Conservation (phyloP, 1,140 invertebrate species). For the Cydia fagiglandana region DNA sequence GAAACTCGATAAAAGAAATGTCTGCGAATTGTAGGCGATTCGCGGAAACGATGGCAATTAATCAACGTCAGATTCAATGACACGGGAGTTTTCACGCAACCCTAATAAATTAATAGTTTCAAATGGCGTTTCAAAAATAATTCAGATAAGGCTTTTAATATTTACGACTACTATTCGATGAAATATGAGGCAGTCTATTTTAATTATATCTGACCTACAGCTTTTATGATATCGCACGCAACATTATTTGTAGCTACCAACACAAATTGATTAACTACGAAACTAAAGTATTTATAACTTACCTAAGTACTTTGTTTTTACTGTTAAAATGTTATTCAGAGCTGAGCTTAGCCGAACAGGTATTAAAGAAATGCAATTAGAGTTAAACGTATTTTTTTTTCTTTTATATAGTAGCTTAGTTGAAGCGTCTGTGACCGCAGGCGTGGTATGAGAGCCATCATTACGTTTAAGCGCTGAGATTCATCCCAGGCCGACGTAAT, state of each 20-base stretch:
- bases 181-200: background rate
- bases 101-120: conserved; percentile 5
- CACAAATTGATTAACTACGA: background rate
- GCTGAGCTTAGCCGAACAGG: background rate
- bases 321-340: too few species aligned
- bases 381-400: background rate
- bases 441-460: conserved; percentile 5
- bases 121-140: too few species aligned
- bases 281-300: background rate
- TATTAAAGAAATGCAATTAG: conserved; percentile 1
- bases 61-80: background rate
- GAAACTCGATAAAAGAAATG: conserved; percentile 20
- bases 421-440: conserved; percentile 1
- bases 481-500: conserved; percentile 35
- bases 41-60: conserved; percentile 6
- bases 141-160: conserved; percentile 8
- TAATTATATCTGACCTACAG: background rate
- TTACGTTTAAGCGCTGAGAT: conserved; percentile 30
- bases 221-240: too few species aligned
- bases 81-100: background rate
- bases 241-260: too few species aligned
- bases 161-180: background rate
- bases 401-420: background rate
- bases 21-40: conserved; percentile 22
- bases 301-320: too few species aligned